Conservation (phyloP, 2,888 invertebrate genomes). For the Taenaris catops region DNA sequence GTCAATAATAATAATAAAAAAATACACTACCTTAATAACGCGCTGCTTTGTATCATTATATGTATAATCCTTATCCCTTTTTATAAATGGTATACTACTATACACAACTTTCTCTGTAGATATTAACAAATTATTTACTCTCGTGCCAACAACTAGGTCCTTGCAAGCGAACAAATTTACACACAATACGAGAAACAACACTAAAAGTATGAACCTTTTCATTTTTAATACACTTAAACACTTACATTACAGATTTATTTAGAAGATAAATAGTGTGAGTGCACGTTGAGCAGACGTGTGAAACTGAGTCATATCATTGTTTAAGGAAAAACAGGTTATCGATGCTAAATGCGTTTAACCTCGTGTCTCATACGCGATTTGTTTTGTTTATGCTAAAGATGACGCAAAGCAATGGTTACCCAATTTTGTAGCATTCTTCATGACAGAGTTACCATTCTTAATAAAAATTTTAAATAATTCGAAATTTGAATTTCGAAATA, state of each 20-base stretch:
- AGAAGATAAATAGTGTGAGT: slow-evolving; percentile 32
- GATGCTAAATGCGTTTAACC: slow-evolving; percentile 40
- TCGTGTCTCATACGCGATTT: slow-evolving; percentile 27
- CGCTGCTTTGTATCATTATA: slow-evolving; percentile 55
- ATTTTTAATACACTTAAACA: slow-evolving; percentile 38
- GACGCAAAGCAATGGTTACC: too few species aligned
- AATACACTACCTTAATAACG: slow-evolving; percentile 52
- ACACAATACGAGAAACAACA: slow-evolving; percentile 41
- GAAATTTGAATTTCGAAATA: too few species aligned
- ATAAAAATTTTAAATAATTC: too few species aligned
- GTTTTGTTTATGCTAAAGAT: too few species aligned
- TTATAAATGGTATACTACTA: slow-evolving; percentile 44
- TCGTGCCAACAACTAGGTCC: slow-evolving; percentile 53
- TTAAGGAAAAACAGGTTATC: slow-evolving; percentile 36
- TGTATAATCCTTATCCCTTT: slow-evolving; percentile 56
- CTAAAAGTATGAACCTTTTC: slow-evolving; percentile 38
- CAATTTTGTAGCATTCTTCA: too few species aligned
- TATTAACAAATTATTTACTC: slow-evolving; percentile 58
- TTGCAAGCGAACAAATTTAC: slow-evolving; percentile 44
- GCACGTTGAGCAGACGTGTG: slow-evolving; percentile 12
- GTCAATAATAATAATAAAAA: too few species aligned
- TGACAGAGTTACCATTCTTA: too few species aligned
- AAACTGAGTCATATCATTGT: slow-evolving; percentile 23
- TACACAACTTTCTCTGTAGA: slow-evolving; percentile 56
- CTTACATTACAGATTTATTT: slow-evolving; percentile 15